Evolutionary conservation across 2,113 vertebrate genomes (phyloP), one percentile per base, ranked within the genome.

Genomic region (Gallinago paraguaiae): DNA sequence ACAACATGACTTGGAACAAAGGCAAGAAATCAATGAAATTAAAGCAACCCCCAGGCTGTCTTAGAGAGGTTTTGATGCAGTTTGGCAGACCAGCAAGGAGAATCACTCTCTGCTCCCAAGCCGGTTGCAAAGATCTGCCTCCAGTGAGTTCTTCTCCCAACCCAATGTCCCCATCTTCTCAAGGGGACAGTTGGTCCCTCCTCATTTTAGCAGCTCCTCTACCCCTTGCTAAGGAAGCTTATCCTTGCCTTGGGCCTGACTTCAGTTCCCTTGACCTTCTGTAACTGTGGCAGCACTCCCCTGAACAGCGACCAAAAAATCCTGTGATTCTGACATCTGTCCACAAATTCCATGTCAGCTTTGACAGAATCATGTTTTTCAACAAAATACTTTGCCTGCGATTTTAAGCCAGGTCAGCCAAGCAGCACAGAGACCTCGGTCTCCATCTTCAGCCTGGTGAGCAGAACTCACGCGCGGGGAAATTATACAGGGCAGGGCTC

Each of bases 391-490:
- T 70, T 74, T 48, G 63, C 43, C 61, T 22, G 1, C 45, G 33
- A 61, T 63, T 86, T 86, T 86, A 69, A 74, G 27, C 24, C 33
- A 28, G 50, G 65, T 84, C 72, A 83, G 54, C 57, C 64, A 94
- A 77, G 64, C 31, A 41, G 72, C 31, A 41, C 10, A 33, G 59
- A 86, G 37, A 70, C 37, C 30, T 83, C 0, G 0, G 48, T 64
- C 48, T 72, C 2, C 0, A 28, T 74, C 39, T 70, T 65, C 0
- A 0, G 37, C 46, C 37, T n/a, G 46, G 31, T 57, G 43, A 83
- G 50, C 46, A 61, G 63, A 22, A 27, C 17, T 84, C 24, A 45
- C 31, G 4, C 0, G 2, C 6, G 28, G 61, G 65, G 68, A 69
- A 82, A 64, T 77, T n/a, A 25, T 14, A 37, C 0, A 1, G 28